phyloP scores from a whole-genome alignment of 2,797 vertebrate species.

The Calcarius lapponicus region DNA sequence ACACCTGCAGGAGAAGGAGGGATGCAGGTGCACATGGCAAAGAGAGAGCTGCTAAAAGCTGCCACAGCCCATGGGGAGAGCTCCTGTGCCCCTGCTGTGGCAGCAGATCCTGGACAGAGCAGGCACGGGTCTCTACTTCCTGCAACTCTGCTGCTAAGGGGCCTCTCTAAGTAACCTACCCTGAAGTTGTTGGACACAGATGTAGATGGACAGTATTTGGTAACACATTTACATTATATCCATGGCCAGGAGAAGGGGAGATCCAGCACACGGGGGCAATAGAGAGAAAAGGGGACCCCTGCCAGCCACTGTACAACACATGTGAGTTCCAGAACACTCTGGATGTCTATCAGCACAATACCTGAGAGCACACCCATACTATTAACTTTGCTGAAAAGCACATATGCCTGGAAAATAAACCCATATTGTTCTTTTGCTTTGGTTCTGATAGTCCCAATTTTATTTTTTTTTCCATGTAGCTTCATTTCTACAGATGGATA shows the following conservation, averaged over 20 bases:
- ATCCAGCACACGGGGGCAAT: accelerated
- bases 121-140: accelerated
- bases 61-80: background rate
- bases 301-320: accelerated
- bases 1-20: accelerated
- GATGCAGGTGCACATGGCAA: background rate
- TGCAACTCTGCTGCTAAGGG: background rate
- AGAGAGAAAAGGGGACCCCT: accelerated
- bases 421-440: background rate
- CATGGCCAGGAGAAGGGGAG: background rate
- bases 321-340: background rate
- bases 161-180: accelerated
- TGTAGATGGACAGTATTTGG: background rate
- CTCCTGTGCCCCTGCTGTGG: accelerated
- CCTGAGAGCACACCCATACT: background rate
- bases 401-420: background rate
- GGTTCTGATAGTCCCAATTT: background rate
- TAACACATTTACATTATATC: background rate
- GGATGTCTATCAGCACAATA: background rate
- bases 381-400: background rate
- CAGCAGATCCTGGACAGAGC: background rate
- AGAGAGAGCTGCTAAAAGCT: background rate
- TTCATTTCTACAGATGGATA: background rate
- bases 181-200: accelerated
- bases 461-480: background rate